phyloP scores from a whole-genome alignment of 30 jellyfish, hydroid and myxozoan species.

The Hydractinia echinata region DNA sequence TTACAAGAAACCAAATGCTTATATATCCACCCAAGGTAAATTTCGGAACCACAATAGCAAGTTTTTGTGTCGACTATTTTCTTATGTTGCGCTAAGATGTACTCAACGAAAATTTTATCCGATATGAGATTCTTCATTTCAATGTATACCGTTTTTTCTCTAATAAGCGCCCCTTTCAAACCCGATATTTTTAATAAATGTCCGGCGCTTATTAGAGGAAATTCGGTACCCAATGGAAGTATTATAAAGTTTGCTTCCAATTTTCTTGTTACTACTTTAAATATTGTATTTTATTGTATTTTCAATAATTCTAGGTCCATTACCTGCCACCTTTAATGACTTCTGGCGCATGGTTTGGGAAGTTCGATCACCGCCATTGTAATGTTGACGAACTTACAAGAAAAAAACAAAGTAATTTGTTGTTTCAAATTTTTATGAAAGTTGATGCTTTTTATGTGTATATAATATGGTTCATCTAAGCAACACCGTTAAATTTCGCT shows the following conservation, averaged over 20 bases:
- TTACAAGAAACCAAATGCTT: slow-evolving; percentile 69
- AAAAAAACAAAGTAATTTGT: slow-evolving; percentile 62
- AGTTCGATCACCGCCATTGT: slow-evolving; percentile 58
- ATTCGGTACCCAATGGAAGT: neutral
- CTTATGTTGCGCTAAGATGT: neutral
- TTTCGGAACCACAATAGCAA: neutral
- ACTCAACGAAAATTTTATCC: neutral
- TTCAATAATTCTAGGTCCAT: slow-evolving; percentile 55
- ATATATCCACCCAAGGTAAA: slow-evolving; percentile 88
- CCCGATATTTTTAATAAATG: too few species aligned
- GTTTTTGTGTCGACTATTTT: neutral
- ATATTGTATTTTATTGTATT: neutral
- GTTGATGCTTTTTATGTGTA: too few species aligned
- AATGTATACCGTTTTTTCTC: too few species aligned
- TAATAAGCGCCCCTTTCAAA: too few species aligned
- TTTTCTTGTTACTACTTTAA: neutral
- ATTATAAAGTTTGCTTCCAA: neutral
- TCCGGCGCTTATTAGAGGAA: neutral
- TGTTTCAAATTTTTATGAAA: too few species aligned
- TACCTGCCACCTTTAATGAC: slow-evolving; percentile 85
- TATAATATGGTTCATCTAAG: too few species aligned
- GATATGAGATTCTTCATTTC: too few species aligned
- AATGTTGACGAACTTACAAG: slow-evolving; percentile 87
- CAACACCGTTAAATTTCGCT: too few species aligned
- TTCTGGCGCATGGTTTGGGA: slow-evolving; percentile 97